Conservation (phyloP, 2,888 invertebrate genomes). For the Willowsia nigromaculata region DNA sequence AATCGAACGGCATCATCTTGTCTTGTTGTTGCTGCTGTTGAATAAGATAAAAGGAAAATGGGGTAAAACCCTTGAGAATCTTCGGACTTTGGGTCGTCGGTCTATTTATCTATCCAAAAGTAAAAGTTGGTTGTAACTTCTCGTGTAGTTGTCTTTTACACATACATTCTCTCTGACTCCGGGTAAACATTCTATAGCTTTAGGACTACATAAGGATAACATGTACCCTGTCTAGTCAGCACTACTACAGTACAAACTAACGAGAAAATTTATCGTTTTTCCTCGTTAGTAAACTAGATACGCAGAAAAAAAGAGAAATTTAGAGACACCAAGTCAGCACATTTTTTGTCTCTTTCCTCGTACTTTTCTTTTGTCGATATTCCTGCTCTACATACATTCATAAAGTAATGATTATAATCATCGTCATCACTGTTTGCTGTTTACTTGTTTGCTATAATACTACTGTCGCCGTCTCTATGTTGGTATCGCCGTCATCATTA, state of each 20-base stretch:
- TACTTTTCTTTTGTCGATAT: background rate
- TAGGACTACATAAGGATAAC: background rate
- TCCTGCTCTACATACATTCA: background rate
- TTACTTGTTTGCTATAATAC: background rate
- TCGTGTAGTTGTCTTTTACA: background rate
- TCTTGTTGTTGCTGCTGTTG: background rate
- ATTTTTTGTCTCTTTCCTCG: background rate
- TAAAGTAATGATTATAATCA: conserved; percentile 4
- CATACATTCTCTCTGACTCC: background rate
- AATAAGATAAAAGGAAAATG: conserved; percentile 10
- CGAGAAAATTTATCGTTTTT: no score
- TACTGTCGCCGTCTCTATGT: background rate
- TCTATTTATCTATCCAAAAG: conserved; percentile 27
- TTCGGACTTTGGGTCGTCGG: conserved; percentile 30
- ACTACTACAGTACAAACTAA: background rate
- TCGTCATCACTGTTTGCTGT: background rate
- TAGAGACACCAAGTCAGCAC: conserved; percentile 58
- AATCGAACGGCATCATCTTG: conserved; percentile 14
- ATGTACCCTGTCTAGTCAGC: background rate
- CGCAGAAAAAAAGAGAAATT: background rate
- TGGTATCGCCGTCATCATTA: background rate
- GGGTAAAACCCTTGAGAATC: conserved; percentile 13
- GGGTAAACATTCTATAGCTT: background rate
- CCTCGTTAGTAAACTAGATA: no score
- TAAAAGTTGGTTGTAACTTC: background rate